Evolutionary conservation across 2,797 vertebrate species (phyloP), one percentile per base, ranked within the genome.

Genomic region (Anguilla marmorata): DNA sequence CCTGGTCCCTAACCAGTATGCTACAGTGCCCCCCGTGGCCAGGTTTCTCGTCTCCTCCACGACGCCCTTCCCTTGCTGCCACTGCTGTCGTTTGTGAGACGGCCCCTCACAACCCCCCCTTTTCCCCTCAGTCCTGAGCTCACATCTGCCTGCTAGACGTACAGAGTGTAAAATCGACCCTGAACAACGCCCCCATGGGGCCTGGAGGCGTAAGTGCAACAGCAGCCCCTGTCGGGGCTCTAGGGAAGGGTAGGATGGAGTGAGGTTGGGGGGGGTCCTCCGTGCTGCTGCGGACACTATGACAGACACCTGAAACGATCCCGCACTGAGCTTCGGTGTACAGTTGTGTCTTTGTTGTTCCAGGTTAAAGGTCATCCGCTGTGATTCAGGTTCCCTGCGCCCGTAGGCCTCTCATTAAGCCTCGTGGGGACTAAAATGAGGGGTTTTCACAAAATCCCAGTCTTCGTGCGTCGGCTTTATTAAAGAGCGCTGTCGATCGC

Each of bases 341-440:
- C 21, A 41, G 33, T 19, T 76, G 30, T 48, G 79, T 45, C 79
- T 82, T 82, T 82, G 45, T 82, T 82, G 79, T 82, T 45, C 7
- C 79, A 9, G 79, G 79, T 82, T 37, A 82, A 82, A 45, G 41
- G 86, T 87, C 50, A 52, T 72, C 63, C 87, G 50, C 45, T 54
- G 21, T 41, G 58, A 11, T 41, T 66, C 19, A 37, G 54, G 54
- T 72, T 82, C 52, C 79, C 37, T 24, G 21, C 45, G 0, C 60
- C 30, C 41, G n/a, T 50, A 79, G 80, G 87, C 80, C 87, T 84
- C 56, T 84, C 48, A 66, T 84, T 87, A 52, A 27, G 52, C 86
- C 88, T 45, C 12, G 72, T 21, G 41, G 69, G 88, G 80, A n/a
- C 88, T 86, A 80, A 92, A 91, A 89, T 86, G 76, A 79, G 54